Percentiles rank a stretch among this genome's conserved stretches.
Evolutionary conservation across 2,113 vertebrate species (phyloP).

Genomic region (Morone saxatilis): DNA sequence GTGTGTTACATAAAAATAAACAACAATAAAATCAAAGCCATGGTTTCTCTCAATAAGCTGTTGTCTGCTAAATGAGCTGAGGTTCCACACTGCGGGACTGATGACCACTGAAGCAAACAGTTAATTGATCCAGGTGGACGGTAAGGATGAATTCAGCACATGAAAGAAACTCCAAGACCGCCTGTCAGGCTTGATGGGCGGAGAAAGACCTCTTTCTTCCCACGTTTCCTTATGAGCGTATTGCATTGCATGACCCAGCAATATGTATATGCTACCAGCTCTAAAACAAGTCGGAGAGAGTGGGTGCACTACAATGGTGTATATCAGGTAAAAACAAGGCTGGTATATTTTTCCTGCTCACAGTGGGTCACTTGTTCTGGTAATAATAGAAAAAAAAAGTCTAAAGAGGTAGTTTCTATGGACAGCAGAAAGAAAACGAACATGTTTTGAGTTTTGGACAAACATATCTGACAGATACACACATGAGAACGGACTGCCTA

Average conservation of each 20-base stretch:
- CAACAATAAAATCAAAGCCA: slow-evolving; percentile 32
- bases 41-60: slow-evolving; percentile 34
- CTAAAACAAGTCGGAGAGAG: slow-evolving; percentile 51
- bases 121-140: slow-evolving; percentile 85
- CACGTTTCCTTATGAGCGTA: slow-evolving; percentile 69
- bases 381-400: slow-evolving; percentile 66
- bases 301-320: slow-evolving; percentile 39
- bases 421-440: background rate
- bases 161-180: slow-evolving; percentile 77
- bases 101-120: slow-evolving; percentile 82
- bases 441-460: background rate
- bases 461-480: slow-evolving; percentile 1
- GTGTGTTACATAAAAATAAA: slow-evolving; percentile 7
- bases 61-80: slow-evolving; percentile 54
- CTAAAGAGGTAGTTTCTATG: slow-evolving; percentile 30
- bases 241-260: slow-evolving; percentile 81
- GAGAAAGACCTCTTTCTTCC: slow-evolving; percentile 85
- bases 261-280: slow-evolving; percentile 67
- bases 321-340: slow-evolving; percentile 63
- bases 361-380: slow-evolving; percentile 77
- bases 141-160: slow-evolving; percentile 83
- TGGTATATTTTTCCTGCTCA: slow-evolving; percentile 66
- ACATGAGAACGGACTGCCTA: background rate
- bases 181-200: slow-evolving; percentile 77
- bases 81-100: slow-evolving; percentile 60